Conservation (phyloP, 2,113 vertebrate genomes). For the Coptodon rendalli region DNA sequence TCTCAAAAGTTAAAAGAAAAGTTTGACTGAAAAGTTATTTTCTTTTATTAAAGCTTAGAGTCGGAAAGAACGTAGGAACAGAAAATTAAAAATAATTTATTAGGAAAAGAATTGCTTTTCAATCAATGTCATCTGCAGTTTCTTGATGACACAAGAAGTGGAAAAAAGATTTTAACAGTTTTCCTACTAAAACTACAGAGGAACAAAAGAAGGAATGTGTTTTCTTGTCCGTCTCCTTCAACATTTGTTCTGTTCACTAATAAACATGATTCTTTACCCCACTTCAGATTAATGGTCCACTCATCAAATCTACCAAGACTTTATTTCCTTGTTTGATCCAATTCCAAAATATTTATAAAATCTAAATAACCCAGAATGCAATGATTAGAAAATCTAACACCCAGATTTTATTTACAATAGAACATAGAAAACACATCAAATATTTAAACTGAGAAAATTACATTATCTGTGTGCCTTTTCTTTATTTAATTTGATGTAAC, state of each 20-base stretch:
- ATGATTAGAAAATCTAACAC: background rate
- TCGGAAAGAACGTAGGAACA: fast-evolving
- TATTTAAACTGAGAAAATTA: background rate
- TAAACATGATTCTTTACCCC: fast-evolving
- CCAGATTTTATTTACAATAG: background rate
- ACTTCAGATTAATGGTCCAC: background rate
- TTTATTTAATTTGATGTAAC: background rate
- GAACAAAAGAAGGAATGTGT: background rate
- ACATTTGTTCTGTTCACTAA: background rate
- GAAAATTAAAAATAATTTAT: background rate
- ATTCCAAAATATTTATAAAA: background rate
- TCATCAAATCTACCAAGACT: fast-evolving
- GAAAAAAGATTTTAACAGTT: background rate
- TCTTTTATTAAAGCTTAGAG: background rate
- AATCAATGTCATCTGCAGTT: fast-evolving
- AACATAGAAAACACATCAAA: background rate
- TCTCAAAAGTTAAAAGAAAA: background rate
- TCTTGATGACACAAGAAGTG: background rate
- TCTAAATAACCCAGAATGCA: background rate
- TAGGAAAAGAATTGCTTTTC: background rate
- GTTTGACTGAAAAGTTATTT: background rate
- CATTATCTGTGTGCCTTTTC: background rate
- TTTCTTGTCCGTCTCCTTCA: fast-evolving
- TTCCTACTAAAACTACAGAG: background rate
- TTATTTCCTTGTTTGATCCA: background rate